phyloP scores from a whole-genome alignment of 2,113 vertebrate genomes.

The Sclerurus mexicanus region DNA sequence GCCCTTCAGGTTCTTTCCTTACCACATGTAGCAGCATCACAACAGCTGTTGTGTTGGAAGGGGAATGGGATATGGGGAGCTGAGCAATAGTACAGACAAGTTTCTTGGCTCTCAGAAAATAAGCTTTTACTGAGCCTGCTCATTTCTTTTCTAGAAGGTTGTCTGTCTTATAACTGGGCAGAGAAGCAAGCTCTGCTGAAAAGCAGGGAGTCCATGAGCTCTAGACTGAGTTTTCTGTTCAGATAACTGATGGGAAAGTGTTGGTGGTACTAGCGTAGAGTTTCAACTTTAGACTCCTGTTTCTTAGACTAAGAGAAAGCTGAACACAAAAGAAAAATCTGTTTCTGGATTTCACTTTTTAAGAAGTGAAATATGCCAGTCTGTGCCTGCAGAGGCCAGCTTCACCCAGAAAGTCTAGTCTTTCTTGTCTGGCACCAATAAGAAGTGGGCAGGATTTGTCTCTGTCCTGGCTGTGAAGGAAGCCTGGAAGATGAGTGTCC shows the following conservation, averaged over 20 bases:
- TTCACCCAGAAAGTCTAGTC: background rate
- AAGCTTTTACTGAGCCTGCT: background rate
- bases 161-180: background rate
- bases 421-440: accelerated
- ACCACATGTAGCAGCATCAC: accelerated
- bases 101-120: background rate
- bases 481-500: background rate
- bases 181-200: background rate
- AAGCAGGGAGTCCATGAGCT: background rate
- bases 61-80: background rate
- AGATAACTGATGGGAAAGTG: background rate
- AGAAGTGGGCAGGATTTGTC: background rate
- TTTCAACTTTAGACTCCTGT: background rate
- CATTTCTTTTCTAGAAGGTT: background rate
- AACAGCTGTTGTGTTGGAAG: background rate
- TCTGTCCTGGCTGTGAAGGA: background rate
- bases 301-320: background rate
- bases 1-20: background rate
- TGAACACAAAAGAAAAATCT: background rate
- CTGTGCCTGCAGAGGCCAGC: background rate
- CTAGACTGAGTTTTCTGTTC: background rate
- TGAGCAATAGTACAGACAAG: background rate
- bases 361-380: background rate
- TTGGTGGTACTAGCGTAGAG: background rate
- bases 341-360: background rate